Base-by-base conservation (phyloP, 1,140 invertebrate species). In the Paraescarpia echinospica region DNA sequence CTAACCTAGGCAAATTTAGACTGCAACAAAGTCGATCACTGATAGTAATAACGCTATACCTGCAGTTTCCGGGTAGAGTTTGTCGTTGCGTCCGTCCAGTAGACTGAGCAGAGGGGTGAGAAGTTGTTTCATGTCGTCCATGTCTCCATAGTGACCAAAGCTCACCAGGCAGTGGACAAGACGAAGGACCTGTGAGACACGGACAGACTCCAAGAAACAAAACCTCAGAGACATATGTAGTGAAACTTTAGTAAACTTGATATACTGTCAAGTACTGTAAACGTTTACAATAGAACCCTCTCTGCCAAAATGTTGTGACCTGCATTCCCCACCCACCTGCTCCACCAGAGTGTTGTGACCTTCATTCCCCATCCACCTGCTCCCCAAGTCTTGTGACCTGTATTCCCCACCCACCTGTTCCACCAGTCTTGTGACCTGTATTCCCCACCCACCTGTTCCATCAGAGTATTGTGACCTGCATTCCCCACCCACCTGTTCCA, bases 31-130 rank as follows among this genome's bases (percentile, higher is more conserved):
- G 27, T 77, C 18, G 27, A 77, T 77, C 59, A 22, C 22, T 27
- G 18, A 77, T 77, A 77, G 27, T 31, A 18, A 77, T 77, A 31
- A 77, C 59, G 22, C 18, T 18, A 77, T 77, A 77, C 59, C 59
- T 77, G 59, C 59, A 1, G 59, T 31, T 27, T 95, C 95, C 9
- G 95, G 95, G 92, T 95, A 96, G 9, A 95, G 95, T 92, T 95
- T 95, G 93, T 96, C 95, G 94, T 96, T 95, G 89, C 94, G 93
- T 4, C 95, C 95, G 94, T 96, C 95, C 91, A 96, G 92, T 31
- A 96, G 93, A 91, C 94, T 94, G 93, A 95, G 94, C 35, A 96
- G 93, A 14, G 95, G 95, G 35, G 93, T 94, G 14, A 96, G 93
- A 35, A 96, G 92, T 77, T 94, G 94, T 92, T 94, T 94, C 77